Evolutionary conservation across 2,888 invertebrate species (phyloP), one percentile per base, ranked within the genome.

Genomic region (Drosophila nr. fundita): DNA sequence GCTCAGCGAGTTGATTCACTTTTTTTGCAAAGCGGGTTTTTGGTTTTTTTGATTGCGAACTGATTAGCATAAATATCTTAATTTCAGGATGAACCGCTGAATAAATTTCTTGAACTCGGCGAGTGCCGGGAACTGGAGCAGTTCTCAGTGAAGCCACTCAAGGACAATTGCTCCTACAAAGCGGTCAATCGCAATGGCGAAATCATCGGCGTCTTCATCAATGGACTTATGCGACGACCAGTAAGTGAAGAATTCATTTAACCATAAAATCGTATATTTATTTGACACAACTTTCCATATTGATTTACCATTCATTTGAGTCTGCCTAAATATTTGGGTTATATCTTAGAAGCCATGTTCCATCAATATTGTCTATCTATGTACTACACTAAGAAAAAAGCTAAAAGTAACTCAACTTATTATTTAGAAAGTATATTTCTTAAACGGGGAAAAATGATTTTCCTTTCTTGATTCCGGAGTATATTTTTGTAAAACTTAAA

Each of bases 161-260:
- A 92, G 34, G 94, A 95, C 67, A 94, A 93, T 62, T 93, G 94
- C 73, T 95, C 95, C 11, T 92, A 94, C 34, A 94, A 94, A 92
- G 95, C 95, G 0, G 93, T 95, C 2, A 92, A 94, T 29, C 91
- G 92, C 1, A 92, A 90, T 67, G 94, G 94, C 24, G 91, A 94
- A 55, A 93, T 95, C 55, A 92, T 95, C 67, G 95, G 95, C 7
- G 94, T 95, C 10, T 92, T 93, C 67, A 87, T 95, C 13, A 95
- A 94, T 84, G 94, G 94, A 62, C 78, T 93, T 18, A 85, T 93
- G 69, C 86, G 82, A n/a, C 84, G 89, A 75, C 83, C 91, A 30
- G 93, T 93, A 87, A 90, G 88, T 83, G 0, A n/a, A 5, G 0
- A 24, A 29, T 24, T 24, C 21, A 13, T 21, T 42, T 42, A 13